Evolutionary conservation across 1,140 invertebrate species (phyloP).

Genomic region (Batillaria attramentaria): DNA sequence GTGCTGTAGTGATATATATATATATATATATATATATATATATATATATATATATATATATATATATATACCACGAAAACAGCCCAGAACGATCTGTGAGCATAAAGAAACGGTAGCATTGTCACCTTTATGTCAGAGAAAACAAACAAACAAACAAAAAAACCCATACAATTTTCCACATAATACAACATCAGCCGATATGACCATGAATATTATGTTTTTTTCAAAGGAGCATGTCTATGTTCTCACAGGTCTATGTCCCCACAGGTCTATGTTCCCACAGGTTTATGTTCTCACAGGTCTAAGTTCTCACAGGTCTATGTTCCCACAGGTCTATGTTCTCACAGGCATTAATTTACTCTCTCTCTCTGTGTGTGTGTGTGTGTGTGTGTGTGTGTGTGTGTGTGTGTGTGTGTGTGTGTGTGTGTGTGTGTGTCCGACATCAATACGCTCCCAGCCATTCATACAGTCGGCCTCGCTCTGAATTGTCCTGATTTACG

Average conservation of each 20-base stretch:
- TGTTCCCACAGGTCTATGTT: neutral
- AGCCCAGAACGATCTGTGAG: too few species aligned
- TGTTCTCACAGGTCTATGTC: neutral
- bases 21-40: too few species aligned
- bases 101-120: too few species aligned
- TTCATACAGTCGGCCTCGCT: neutral
- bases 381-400: constrained; percentile 25
- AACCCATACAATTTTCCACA: too few species aligned
- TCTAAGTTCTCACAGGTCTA: neutral
- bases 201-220: neutral
- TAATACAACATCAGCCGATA: neutral
- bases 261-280: neutral
- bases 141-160: too few species aligned
- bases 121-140: too few species aligned
- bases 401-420: constrained; percentile 9
- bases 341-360: neutral
- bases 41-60: too few species aligned
- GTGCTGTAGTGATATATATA: too few species aligned
- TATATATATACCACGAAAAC: too few species aligned
- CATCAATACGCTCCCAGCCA: neutral
- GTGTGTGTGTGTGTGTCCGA: neutral
- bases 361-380: neutral
- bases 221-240: neutral
- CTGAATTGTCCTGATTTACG: neutral
- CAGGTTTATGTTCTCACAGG: neutral